Base-by-base conservation (phyloP, 2,888 invertebrate species). In the Leucophora obtusa region DNA sequence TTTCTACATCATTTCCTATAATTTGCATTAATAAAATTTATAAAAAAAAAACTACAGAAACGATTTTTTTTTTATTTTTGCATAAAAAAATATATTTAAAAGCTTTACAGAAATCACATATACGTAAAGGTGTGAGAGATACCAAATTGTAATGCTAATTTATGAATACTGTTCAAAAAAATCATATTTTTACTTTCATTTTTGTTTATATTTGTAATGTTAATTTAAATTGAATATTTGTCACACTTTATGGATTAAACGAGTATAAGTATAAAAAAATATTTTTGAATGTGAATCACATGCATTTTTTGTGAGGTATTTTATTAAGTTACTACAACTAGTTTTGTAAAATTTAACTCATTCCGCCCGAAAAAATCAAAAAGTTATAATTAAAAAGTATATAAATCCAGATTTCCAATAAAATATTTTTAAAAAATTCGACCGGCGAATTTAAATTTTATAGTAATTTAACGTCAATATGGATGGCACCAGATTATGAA, bases 161-260 rank as follows among this genome's bases (percentile, higher is more conserved):
- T 78, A 15, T 35, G 9, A 59, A 15, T 43, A 14, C n/a, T 15
- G 38, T 73, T 56, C 68, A 68, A 28, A 60, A 59, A 60, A 14
- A 65, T 24, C 47, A 70, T 58, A 28, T 11, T 56, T 79, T 74
- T 35, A 74, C 79, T 79, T 74, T 79, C 79, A 74, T 79, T 79
- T 79, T 79, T 35, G n/a, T n/a, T 47, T 47, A 14, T 5, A 71
- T 60, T 43, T 66, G 43, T 33, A 43, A 53, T 71, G 58, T 51
- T 51, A 38, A 56, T 74, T 24, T 6, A 11, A 38, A 56, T 74
- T 24, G 9, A 11, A 53, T 65, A 38, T 18, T 58, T 47, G 9
- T 47, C 35, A 43, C 14, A 24, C 11, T 53, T 58, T 56, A 62
- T 35, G 18, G 62, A 18, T 68, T 68, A 54, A 54, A 14, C 14